Base-by-base conservation (phyloP, 2,113 vertebrate species). In the Saccopteryx leptura region DNA sequence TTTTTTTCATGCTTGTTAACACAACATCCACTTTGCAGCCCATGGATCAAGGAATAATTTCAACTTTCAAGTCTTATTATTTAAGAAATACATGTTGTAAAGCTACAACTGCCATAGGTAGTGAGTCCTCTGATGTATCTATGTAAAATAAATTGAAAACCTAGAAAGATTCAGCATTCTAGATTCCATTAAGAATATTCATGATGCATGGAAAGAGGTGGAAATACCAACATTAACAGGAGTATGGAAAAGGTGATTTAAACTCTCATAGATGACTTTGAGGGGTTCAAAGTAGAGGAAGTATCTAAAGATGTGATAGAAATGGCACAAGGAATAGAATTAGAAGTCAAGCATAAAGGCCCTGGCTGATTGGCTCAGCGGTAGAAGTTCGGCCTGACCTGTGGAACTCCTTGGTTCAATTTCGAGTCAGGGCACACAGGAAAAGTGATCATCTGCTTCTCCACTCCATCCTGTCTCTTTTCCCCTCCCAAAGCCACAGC, bases 61-160 rank as follows among this genome's bases (percentile, higher is more conserved):
- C 60, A 31, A 83, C 46, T 83, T 83, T 83, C 80, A 83, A 48
- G 60, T 65, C 39, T 83, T 83, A 50, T 50, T 83, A 83, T 65
- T 83, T 83, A 65, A 83, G 46, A 83, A 83, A 65, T 65, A 50
- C 11, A 65, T 65, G 65, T 65, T 26, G 21, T 50, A 65, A 21
- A 15, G 60, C 26, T 83, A 31, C 31, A 50, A 60, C 39, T 65
- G 60, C 46, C 26, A 83, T 31, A 50, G 26, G 50, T 50, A 65
- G 24, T 65, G 60, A 83, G 65, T 82, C 39, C 26, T 65, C 60
- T 65, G 39, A 65, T 50, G 26, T 10, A 65, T 65, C 39, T 83
- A 26, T 17, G 46, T 26, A 83, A 63, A 65, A 26, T 83, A 65
- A 65, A 65, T 31, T 50, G 26, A 50, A 65, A 83, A 50, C 26